phyloP scores from a whole-genome alignment of 2,888 invertebrate species.

The Pogonocherus hispidulus region DNA sequence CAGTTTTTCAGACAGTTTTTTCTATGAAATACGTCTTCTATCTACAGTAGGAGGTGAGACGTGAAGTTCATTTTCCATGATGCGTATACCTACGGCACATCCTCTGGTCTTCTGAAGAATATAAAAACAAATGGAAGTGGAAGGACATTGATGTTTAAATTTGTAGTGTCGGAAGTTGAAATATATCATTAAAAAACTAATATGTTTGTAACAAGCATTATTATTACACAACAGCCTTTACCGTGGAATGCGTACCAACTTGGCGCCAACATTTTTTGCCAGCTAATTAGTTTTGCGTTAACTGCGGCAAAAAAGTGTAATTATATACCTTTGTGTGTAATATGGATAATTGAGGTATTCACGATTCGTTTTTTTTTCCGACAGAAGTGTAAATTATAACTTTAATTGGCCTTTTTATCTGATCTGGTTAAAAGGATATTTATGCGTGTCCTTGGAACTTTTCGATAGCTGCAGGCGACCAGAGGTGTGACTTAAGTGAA shows the following conservation, averaged over 20 bases:
- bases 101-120: too few relatives aligned
- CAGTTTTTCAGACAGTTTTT: too few relatives aligned
- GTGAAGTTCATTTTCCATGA: too few relatives aligned
- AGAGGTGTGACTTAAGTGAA: too few relatives aligned
- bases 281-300: slow-evolving; percentile 1
- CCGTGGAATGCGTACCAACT: not conserved
- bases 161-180: not conserved
- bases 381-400: slow-evolving; percentile 5
- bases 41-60: too few relatives aligned
- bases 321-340: not conserved
- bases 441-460: not conserved
- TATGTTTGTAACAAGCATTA: not conserved
- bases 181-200: not conserved
- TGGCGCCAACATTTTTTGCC: slow-evolving; percentile 1
- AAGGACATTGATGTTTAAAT: too few relatives aligned
- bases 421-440: not conserved
- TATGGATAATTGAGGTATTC: slow-evolving; percentile 2
- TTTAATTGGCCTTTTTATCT: not conserved
- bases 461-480: not conserved
- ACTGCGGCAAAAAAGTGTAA: not conserved
- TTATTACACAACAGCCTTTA: not conserved
- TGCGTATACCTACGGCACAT: too few relatives aligned
- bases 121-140: too few relatives aligned
- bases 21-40: too few relatives aligned
- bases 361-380: not conserved